Base-by-base conservation (phyloP, 2,797 vertebrate species). In the Triplophysa bombifrons region DNA sequence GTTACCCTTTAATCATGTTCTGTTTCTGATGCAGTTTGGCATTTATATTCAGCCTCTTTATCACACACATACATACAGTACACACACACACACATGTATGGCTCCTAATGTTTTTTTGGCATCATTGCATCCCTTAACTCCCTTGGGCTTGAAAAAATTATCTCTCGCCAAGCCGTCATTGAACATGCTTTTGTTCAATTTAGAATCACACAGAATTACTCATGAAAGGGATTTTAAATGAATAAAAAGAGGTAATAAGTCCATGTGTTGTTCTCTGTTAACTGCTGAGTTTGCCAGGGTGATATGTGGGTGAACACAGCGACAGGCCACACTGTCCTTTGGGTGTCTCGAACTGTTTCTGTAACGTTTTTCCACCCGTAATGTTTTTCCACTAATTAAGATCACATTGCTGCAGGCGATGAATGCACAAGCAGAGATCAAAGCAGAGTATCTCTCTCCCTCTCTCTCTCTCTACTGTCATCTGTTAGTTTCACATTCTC, bases 91-190 rank as follows among this genome's bases (percentile, higher is more conserved):
- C 34, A 34, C 50, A 56, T 34, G 44, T 30, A 50, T 13, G 11
- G 17, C 71, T 41, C 34, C 16, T 55, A 58, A 66, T 76, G 55
- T 4, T 38, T 72, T 3, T 77, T 78, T 82, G 74, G 74, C 50
- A 75, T 80, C 74, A 50, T 72, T 84, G 69, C 58, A 60, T 73
- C 71, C 56, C 72, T 72, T 34, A 72, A 80, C 78, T 84, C 78
- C 72, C 61, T 70, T 65, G 60, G 80, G 72, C 67, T 71, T 70
- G 67, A 72, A 82, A 84, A 80, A 85, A 75, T 38, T 60, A 85
- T 82, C 70, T 68, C 67, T 72, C 53, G 17, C 79, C 71, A 58
- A 68, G 67, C 74, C 80, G 78, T 73, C 75, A 70, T 34, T 55
- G 73, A 74, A 72, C 76, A 74, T 76, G 63, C 68, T 80, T 80